These are phyloP conservation scores for Octonoba sinensis DNA, from an alignment of 2,888 invertebrate genomes.

Conservation along the genomic window DNA sequence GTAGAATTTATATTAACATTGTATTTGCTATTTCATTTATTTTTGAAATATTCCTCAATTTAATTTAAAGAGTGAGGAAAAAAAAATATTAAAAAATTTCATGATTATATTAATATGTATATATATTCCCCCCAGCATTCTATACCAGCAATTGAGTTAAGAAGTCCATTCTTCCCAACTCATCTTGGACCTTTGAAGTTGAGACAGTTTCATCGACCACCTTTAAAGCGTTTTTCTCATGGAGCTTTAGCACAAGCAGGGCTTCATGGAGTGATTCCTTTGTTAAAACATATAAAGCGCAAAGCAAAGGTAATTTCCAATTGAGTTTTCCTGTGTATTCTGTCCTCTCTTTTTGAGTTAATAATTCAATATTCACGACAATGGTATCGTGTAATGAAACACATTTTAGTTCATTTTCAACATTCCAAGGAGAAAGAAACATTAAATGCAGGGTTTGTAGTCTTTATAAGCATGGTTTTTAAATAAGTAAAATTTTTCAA, in stretches of 20 bases:
- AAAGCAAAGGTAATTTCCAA: constrained; percentile 80
- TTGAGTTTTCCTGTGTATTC: not conserved
- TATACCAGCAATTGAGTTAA: constrained; percentile 94
- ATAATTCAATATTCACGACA: not conserved
- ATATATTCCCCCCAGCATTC: constrained; percentile 83
- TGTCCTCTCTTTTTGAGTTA: not conserved
- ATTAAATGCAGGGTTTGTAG: no score
- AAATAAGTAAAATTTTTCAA: no score
- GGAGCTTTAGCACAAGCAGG: constrained; percentile 82
- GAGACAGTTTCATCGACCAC: constrained; percentile 93
- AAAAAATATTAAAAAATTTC: no score
- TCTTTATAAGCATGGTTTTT: no score
- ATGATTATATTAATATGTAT: not conserved
- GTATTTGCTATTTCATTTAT: not conserved
- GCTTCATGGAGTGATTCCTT: constrained; percentile 85
- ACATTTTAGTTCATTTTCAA: no score
- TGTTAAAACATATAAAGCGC: constrained; percentile 90
- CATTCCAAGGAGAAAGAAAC: no score
- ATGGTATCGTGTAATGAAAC: not conserved
- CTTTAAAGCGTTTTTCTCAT: constrained; percentile 87
- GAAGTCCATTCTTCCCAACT: constrained; percentile 95
- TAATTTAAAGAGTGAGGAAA: no score
- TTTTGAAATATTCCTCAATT: no score
- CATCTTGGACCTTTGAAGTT: constrained; percentile 87
- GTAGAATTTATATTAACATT: constrained; percentile 25